phyloP scores from a whole-genome alignment of 2,797 vertebrate genomes.

The Synanceia verrucosa region DNA sequence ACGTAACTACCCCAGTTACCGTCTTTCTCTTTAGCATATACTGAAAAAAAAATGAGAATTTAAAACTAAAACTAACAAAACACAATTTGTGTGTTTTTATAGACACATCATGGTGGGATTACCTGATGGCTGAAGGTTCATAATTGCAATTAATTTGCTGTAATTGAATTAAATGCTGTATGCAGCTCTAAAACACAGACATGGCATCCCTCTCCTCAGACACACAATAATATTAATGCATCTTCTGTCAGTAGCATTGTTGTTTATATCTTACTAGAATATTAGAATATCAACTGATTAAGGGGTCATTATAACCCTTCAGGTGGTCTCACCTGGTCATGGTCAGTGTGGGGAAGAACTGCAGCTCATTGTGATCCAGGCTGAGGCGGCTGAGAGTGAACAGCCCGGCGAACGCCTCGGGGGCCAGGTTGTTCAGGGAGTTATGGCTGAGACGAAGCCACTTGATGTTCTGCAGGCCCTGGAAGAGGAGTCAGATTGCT shows the following conservation, averaged over 20 bases:
- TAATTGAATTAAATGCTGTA: not conserved
- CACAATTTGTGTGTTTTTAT: too few species aligned
- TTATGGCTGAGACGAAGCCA: conserved; percentile 90
- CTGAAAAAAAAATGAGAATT: too few species aligned
- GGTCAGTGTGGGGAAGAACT: conserved; percentile 87
- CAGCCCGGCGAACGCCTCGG: conserved; percentile 88
- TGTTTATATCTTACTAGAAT: not conserved
- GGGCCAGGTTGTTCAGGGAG: conserved; percentile 88
- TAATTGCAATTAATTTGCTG: not conserved
- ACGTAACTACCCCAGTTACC: too few species aligned
- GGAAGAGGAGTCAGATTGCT: not conserved
- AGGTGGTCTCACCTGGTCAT: conserved; percentile 80
- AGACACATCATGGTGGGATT: not conserved
- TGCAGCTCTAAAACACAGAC: not conserved
- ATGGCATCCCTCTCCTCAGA: not conserved
- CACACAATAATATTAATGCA: too few species aligned
- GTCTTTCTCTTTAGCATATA: too few species aligned
- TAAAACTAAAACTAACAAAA: too few species aligned
- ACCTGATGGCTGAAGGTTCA: not conserved
- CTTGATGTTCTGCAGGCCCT: conserved; percentile 87
- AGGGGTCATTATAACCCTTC: not conserved
- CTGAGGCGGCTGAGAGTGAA: conserved; percentile 86
- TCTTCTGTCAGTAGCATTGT: not conserved
- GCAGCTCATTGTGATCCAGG: conserved; percentile 92
- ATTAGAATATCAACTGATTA: not conserved